Percentiles rank a stretch among this genome's conserved stretches.
Conservation (phyloP, 2,888 invertebrate species). For the Pinctada fucata region DNA sequence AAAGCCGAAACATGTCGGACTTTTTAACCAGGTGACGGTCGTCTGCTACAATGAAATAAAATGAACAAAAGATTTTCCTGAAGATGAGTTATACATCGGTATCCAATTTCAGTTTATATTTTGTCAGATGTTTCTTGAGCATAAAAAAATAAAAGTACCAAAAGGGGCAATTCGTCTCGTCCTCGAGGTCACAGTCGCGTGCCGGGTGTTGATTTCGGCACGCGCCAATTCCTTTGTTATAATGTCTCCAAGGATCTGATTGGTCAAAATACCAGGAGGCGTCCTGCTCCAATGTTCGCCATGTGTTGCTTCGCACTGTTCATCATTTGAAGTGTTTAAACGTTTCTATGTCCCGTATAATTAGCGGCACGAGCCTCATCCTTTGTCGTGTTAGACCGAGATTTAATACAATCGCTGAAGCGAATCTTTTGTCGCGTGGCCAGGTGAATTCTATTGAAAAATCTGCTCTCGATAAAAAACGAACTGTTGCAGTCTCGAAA, state of each 20-base stretch:
- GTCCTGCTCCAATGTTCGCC: constrained; percentile 10
- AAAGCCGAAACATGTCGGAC: no score
- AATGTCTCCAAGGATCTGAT: constrained; percentile 27
- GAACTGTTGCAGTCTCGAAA: not conserved
- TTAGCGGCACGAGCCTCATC: constrained; percentile 34
- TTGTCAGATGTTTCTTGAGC: no score
- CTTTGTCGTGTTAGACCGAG: constrained; percentile 23
- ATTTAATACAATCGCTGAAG: constrained; percentile 25
- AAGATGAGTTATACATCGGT: no score
- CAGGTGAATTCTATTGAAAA: constrained; percentile 28
- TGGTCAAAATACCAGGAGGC: constrained; percentile 26
- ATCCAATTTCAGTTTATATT: no score
- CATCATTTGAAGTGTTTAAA: constrained; percentile 16
- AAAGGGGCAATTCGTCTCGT: not conserved
- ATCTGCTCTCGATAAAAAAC: not conserved
- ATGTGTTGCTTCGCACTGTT: constrained; percentile 16
- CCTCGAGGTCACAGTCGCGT: constrained; percentile 53
- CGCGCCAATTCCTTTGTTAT: constrained; percentile 46
- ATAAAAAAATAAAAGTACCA: not conserved
- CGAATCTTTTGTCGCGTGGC: constrained; percentile 33
- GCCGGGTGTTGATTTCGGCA: constrained; percentile 47
- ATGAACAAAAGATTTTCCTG: no score
- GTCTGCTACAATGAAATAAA: no score
- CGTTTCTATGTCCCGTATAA: constrained; percentile 22
- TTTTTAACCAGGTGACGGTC: no score